Evolutionary conservation across 1,140 invertebrate species (phyloP).

Genomic region (Bombus difficillimus): DNA sequence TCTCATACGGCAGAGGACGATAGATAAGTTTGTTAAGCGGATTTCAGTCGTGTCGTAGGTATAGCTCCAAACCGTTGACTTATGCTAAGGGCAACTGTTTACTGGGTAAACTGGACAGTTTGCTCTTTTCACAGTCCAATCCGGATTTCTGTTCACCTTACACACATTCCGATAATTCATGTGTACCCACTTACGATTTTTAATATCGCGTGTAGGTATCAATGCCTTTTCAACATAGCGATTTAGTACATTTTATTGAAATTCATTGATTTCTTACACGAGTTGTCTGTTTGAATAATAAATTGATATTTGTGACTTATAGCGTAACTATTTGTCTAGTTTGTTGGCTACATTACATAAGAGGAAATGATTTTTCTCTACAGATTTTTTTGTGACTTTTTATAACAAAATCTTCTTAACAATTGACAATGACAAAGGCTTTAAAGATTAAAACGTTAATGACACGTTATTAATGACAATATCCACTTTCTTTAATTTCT

Average conservation of each 20-base stretch:
- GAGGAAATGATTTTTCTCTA: too few species aligned
- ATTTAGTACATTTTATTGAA: not conserved
- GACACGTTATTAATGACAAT: too few species aligned
- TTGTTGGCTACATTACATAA: too few species aligned
- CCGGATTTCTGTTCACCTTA: conserved; percentile 7
- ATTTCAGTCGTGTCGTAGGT: conserved; percentile 31
- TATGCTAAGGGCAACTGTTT: conserved; percentile 37
- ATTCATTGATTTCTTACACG: not conserved
- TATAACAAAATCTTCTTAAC: too few species aligned
- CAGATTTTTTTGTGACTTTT: too few species aligned
- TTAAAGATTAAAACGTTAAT: too few species aligned
- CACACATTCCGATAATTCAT: not conserved
- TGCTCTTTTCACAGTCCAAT: not conserved
- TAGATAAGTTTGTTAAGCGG: conserved; percentile 55
- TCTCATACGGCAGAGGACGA: conserved; percentile 10
- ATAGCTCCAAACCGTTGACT: conserved; percentile 42
- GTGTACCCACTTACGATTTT: not conserved
- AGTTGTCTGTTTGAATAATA: not conserved
- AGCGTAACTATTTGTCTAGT: not conserved
- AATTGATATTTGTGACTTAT: not conserved
- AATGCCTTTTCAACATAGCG: not conserved
- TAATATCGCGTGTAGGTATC: not conserved
- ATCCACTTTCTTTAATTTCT: too few species aligned
- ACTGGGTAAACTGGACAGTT: conserved; percentile 25
- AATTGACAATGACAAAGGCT: too few species aligned